These are phyloP conservation scores for Machaerirhynchus nigripectus DNA, from an alignment of 2,113 vertebrate species.

Conservation along the genomic window DNA sequence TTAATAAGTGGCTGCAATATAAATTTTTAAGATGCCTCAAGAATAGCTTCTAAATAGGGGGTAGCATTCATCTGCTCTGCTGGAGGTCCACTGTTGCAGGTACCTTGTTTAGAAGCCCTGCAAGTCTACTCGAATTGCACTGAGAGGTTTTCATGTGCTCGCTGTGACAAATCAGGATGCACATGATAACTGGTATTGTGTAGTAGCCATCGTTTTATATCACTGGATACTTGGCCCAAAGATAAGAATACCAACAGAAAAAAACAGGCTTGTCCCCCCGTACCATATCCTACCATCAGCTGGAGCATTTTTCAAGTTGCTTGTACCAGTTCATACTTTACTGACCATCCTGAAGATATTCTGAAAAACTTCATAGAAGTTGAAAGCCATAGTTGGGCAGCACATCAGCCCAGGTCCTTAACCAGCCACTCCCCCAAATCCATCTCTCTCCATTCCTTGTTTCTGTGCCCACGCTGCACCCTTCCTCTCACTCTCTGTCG, in stretches of 20 bases:
- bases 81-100: neutral
- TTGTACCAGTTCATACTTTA: neutral
- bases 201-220: neutral
- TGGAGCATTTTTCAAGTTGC: neutral
- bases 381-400: neutral
- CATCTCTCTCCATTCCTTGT: accelerated
- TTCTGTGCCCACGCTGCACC: neutral
- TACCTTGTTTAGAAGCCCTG: neutral
- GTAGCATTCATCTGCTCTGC: conserved; percentile 9
- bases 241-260: neutral
- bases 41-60: conserved; percentile 36
- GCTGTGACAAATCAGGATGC: neutral
- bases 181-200: neutral
- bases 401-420: neutral
- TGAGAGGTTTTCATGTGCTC: neutral
- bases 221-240: neutral
- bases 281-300: neutral
- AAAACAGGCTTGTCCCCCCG: neutral
- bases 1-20: neutral
- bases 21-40: neutral
- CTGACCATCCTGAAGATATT: neutral
- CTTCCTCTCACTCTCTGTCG: neutral
- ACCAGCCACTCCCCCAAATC: neutral
- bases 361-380: neutral
- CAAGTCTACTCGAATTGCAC: neutral